Evolutionary conservation across 1,140 invertebrate species (phyloP), one percentile per base, ranked within the genome.

Genomic region (Microplitis demolitor): DNA sequence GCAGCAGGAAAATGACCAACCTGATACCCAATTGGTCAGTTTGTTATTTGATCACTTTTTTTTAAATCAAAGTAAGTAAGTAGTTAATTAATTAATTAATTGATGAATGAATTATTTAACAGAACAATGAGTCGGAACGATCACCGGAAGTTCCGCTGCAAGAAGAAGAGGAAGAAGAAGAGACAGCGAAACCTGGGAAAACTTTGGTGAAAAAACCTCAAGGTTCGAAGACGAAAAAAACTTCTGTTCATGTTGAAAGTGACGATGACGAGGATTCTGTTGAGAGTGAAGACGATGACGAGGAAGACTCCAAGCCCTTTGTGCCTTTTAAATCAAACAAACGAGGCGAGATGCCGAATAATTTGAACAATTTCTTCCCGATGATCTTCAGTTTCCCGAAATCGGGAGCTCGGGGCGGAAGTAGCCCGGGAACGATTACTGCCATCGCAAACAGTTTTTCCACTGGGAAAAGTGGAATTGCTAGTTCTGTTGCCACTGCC

Each of bases 391-490:
- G 78, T 35, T 85, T 83, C 63, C 86, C 85, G 1, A 78, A 80
- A 14, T 68, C 51, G 0, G 72, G 77, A 0, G 70, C 78, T 3
- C 75, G 83, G 39, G 67, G 76, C 35, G 79, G 77, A 31, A 79
- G 78, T 0, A 79, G 77, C 1, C 83, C 85, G 31, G 84, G 84
- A 13, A 68, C 81, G 1, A 83, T 87, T 4, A 87, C 88, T 0
- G 88, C 88, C 0, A 85, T 89, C 6, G 89, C 89, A 4, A 89
- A 89, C 72, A 89, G 88, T 77, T 89, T 88, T 64, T 89, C 88
- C 13, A 88, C 87, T 45, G 82, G 82, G 3, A 86, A 82, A 73
- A 81, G 87, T n/a, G 88, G 88, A 2, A 81, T 89, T 9, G 89
- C 88, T 1, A 87, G 85, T 69, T 88, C 88, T 9, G 85, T 89